phyloP scores from a whole-genome alignment of 2,888 invertebrate species.

The Torymus tubicola region DNA sequence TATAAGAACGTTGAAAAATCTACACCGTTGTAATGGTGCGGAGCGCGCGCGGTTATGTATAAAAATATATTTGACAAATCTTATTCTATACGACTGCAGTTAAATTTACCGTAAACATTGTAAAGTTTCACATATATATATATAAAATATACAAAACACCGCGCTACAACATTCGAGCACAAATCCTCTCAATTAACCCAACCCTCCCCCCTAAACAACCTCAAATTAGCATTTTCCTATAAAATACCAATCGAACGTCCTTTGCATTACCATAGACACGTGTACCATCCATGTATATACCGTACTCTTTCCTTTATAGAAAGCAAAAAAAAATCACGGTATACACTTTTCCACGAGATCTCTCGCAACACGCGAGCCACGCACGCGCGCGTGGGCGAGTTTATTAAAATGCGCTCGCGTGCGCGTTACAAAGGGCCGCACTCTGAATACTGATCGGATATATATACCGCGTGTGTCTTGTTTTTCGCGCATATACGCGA shows the following conservation, averaged over 20 bases:
- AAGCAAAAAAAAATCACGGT: not conserved
- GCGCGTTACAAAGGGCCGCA: slow-evolving; percentile 32
- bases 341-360: slow-evolving; percentile 13
- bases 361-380: slow-evolving; percentile 14
- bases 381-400: slow-evolving; percentile 62
- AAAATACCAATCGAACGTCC: not conserved
- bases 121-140: too few relatives aligned
- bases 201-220: slow-evolving; percentile 1
- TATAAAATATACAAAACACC: too few relatives aligned
- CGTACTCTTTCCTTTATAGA: not conserved
- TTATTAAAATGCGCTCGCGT: slow-evolving; percentile 67
- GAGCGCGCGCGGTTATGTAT: too few relatives aligned
- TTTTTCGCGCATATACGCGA: too few relatives aligned
- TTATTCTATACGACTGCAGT: too few relatives aligned
- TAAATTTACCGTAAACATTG: too few relatives aligned
- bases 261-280: slow-evolving; percentile 46
- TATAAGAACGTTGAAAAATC: too few relatives aligned
- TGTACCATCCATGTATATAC: slow-evolving; percentile 31
- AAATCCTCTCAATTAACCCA: not conserved
- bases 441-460: not conserved
- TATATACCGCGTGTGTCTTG: not conserved
- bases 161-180: not conserved
- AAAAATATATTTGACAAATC: too few relatives aligned
- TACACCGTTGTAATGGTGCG: too few relatives aligned
- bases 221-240: slow-evolving; percentile 21